A percentile compares a stretch with the other conserved stretches of the same genome.
phyloP scores from a whole-genome alignment of 1,140 invertebrate species.

The Bemisia tabaci region DNA sequence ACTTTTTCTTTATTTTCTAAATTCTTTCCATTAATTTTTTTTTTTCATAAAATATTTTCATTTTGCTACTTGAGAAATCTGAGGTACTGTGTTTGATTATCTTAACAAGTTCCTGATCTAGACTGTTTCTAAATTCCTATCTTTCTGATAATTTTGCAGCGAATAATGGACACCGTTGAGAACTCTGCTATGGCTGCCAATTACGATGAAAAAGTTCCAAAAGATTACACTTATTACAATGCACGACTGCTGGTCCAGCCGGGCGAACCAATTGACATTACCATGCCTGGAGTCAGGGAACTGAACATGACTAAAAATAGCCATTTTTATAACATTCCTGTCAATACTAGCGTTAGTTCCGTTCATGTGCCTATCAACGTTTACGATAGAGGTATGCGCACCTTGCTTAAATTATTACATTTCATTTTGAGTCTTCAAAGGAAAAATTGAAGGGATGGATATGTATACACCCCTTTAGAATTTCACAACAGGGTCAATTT shows the following conservation, averaged over 20 bases:
- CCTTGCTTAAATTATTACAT: constrained; percentile 31
- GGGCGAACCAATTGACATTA: constrained; percentile 23
- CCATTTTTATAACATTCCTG: constrained; percentile 63
- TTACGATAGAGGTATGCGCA: constrained; percentile 79
- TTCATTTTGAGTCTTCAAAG: background rate
- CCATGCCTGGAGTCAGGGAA: background rate
- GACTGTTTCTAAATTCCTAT: too few relatives aligned
- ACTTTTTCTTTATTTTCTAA: too few relatives aligned
- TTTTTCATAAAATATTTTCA: too few relatives aligned
- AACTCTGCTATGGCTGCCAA: constrained; percentile 45
- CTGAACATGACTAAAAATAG: constrained; percentile 38
- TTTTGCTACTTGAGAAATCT: too few relatives aligned
- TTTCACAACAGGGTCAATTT: too few relatives aligned
- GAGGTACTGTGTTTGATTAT: too few relatives aligned
- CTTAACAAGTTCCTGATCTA: too few relatives aligned
- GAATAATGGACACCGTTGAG: constrained; percentile 69
- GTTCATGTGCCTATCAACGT: constrained; percentile 95
- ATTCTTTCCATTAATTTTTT: too few relatives aligned
- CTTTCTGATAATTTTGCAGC: too few relatives aligned
- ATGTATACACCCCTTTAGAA: too few relatives aligned
- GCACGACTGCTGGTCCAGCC: constrained; percentile 51
- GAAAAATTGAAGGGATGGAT: too few relatives aligned
- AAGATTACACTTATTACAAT: constrained; percentile 53
- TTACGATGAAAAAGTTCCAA: constrained; percentile 41
- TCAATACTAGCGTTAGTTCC: constrained; percentile 72